A percentile compares a stretch with the other conserved stretches of the same genome.
These are phyloP conservation scores for Ctenomys sociabilis DNA, from an alignment of 2,113 vertebrate genomes.

Conservation along the genomic window DNA sequence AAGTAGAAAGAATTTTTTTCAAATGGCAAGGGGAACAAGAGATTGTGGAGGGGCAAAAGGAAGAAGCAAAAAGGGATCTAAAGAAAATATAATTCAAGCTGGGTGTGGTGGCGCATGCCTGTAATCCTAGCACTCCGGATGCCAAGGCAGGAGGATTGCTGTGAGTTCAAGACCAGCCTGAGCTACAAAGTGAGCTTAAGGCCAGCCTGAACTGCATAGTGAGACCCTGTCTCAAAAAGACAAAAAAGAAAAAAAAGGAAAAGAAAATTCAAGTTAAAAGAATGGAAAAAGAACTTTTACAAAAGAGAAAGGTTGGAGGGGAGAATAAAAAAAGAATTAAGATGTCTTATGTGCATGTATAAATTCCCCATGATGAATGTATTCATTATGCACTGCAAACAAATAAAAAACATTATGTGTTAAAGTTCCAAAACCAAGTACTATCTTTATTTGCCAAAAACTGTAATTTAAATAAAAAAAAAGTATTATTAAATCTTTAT, in stretches of 20 bases:
- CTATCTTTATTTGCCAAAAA: conserved; percentile 24
- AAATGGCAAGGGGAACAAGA: not conserved
- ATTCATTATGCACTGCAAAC: not conserved
- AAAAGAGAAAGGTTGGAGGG: not conserved
- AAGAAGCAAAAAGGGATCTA: not conserved
- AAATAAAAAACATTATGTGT: conserved; percentile 46
- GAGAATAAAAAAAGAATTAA: not conserved
- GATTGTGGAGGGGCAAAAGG: not conserved
- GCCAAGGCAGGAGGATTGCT: too few species aligned
- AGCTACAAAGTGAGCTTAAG: too few species aligned
- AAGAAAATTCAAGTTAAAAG: not conserved
- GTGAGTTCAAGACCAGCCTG: too few species aligned
- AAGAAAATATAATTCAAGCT: not conserved
- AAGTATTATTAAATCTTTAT: conserved; percentile 30
- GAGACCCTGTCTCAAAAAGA: too few species aligned
- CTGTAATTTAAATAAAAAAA: conserved; percentile 54
- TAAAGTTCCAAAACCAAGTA: conserved; percentile 57
- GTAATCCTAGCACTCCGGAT: too few species aligned
- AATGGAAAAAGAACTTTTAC: not conserved
- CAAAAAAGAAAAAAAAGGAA: too few species aligned
- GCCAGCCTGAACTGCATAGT: too few species aligned
- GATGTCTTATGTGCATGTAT: not conserved
- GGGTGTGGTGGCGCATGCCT: too few species aligned
- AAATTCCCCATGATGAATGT: not conserved
- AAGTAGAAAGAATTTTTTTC: not conserved